These are phyloP conservation scores for Pentalonia nigronervosa DNA, from an alignment of 1,140 invertebrate species.

Conservation along the genomic window DNA sequence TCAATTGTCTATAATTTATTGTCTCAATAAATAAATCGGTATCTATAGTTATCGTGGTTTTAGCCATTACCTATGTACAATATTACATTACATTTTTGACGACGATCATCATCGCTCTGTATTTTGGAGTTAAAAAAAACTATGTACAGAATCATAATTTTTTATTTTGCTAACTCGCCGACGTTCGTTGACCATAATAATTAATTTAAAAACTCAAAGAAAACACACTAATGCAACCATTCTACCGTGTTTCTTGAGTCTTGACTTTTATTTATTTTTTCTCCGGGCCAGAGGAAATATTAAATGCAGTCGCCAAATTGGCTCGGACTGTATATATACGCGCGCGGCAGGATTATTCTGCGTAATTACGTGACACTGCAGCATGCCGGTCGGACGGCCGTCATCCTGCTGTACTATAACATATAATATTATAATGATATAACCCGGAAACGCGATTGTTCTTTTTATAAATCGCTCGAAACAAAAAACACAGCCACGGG, in stretches of 20 bases:
- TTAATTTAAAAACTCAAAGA: constrained; percentile 43
- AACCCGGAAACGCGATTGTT: background rate
- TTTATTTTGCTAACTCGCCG: constrained; percentile 23
- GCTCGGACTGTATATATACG: constrained; percentile 8
- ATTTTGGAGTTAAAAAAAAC: background rate
- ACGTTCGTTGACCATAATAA: constrained; percentile 41
- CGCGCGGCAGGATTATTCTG: background rate
- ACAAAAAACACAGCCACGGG: background rate
- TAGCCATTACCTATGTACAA: background rate
- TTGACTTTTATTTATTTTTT: constrained; percentile 28
- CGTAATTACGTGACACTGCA: background rate
- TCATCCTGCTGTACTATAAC: background rate
- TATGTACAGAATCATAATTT: background rate
- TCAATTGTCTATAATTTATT: background rate
- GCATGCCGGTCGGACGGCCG: background rate
- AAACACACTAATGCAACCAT: constrained; percentile 6
- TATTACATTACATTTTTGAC: background rate
- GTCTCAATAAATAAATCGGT: constrained; percentile 1
- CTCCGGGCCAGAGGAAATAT: constrained; percentile 36
- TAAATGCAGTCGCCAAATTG: constrained; percentile 49
- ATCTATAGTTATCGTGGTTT: background rate
- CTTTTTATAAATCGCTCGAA: constrained; percentile 21
- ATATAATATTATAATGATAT: background rate
- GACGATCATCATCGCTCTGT: background rate
- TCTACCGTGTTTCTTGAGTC: constrained; percentile 19